These are phyloP conservation scores for Helostoma temminkii DNA, from an alignment of 2,797 vertebrate genomes.

Conservation along the genomic window DNA sequence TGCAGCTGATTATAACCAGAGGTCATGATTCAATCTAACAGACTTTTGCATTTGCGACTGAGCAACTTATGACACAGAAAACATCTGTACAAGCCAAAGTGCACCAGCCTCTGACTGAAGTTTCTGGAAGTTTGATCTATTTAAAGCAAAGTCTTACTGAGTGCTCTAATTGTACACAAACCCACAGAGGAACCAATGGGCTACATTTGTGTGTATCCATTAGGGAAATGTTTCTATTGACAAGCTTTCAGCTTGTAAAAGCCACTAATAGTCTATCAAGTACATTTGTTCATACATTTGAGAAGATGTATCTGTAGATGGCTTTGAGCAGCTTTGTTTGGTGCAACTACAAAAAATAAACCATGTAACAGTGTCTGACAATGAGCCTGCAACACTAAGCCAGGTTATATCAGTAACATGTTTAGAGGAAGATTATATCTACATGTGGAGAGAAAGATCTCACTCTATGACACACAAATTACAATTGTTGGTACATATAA, in stretches of 20 bases:
- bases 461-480: background rate
- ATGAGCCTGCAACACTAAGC: slow-evolving; percentile 3
- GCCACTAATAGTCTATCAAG: background rate
- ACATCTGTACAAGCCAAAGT: background rate
- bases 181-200: background rate
- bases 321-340: background rate
- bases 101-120: background rate
- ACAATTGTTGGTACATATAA: background rate
- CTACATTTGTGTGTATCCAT: slow-evolving; percentile 8
- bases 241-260: slow-evolving; percentile 2
- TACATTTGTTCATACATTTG: slow-evolving; percentile 1
- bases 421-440: background rate
- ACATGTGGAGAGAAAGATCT: background rate
- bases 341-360: background rate
- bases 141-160: background rate
- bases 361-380: background rate
- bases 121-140: background rate
- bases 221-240: background rate
- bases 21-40: slow-evolving; percentile 8
- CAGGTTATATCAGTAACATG: background rate
- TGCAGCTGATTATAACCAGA: slow-evolving; percentile 16
- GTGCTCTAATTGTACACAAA: slow-evolving; percentile 1
- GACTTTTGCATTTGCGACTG: background rate
- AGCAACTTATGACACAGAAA: background rate
- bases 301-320: background rate